Conservation (phyloP, 2,888 invertebrate species). For the Drosophila quinaria region DNA sequence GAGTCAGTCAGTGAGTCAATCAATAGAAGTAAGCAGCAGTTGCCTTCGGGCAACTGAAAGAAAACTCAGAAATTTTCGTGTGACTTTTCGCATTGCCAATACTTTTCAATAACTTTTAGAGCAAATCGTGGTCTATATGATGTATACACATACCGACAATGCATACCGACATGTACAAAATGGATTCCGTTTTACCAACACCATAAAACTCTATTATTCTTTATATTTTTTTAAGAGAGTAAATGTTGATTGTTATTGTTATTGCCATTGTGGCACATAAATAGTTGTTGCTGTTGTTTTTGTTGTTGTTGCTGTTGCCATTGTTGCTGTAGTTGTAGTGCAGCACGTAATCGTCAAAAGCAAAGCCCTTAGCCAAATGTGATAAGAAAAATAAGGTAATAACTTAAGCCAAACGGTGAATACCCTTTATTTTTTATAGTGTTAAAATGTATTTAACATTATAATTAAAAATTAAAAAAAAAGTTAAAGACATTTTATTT, state of each 20-base stretch:
- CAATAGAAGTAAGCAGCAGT: background rate
- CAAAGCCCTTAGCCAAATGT: constrained; percentile 7
- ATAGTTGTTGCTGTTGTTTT: constrained; percentile 27
- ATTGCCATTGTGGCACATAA: constrained; percentile 34
- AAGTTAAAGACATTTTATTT: background rate
- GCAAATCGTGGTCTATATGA: constrained; percentile 2
- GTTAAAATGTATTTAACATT: too few species aligned
- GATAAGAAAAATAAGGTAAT: constrained; percentile 8
- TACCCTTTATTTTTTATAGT: constrained; percentile 14
- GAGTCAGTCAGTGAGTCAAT: background rate
- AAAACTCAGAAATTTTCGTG: constrained; percentile 20
- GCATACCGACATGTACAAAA: constrained; percentile 29
- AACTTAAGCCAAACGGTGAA: background rate
- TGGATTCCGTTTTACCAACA: constrained; percentile 34
- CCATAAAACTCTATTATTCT: constrained; percentile 24
- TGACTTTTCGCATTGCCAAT: constrained; percentile 29
- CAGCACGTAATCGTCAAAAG: constrained; percentile 23
- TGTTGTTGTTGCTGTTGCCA: constrained; percentile 18
- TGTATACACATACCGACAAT: constrained; percentile 3
- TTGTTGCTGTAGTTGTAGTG: constrained; percentile 19
- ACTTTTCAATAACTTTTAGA: constrained; percentile 43
- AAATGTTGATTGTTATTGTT: constrained; percentile 34
- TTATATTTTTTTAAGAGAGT: constrained; percentile 7
- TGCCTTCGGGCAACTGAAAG: constrained; percentile 9
- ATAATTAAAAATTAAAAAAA: too few species aligned